phyloP scores from a whole-genome alignment of 2,888 invertebrate genomes.

The Disparrhopalites patrizii region DNA sequence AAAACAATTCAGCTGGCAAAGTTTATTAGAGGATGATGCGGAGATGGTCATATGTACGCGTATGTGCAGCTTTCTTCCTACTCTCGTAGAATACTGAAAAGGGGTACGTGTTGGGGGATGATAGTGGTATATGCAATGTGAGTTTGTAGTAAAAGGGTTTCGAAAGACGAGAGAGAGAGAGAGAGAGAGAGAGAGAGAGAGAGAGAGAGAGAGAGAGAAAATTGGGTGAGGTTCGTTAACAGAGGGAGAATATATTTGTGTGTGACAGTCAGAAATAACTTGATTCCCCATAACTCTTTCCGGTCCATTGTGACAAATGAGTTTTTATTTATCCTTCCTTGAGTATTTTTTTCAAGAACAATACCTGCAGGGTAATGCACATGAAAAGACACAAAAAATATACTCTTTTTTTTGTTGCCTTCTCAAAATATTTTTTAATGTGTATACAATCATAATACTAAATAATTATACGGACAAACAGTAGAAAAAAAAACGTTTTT shows the following conservation, averaged over 20 bases:
- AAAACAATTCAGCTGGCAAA: constrained; percentile 20
- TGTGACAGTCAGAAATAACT: background rate
- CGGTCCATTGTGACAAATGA: constrained; percentile 30
- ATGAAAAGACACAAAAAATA: too few relatives aligned
- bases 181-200: constrained; percentile 5
- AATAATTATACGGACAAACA: background rate
- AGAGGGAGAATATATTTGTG: background rate
- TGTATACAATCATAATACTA: background rate
- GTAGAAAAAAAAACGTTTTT: background rate
- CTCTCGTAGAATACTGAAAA: background rate
- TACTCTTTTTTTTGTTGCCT: background rate
- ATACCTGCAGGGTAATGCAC: too few relatives aligned
- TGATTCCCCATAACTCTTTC: constrained; percentile 29
- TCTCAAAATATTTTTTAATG: background rate
- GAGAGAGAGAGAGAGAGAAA: background rate
- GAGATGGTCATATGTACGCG: too few relatives aligned
- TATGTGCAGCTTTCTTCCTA: background rate
- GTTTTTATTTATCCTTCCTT: constrained; percentile 18
- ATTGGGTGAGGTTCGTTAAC: constrained; percentile 5
- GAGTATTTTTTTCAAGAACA: constrained; percentile 19
- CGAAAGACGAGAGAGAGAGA: background rate
- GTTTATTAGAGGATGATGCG: too few relatives aligned
- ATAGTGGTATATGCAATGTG: background rate
- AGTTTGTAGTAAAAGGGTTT: background rate
- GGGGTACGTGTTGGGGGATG: too few relatives aligned